phyloP scores from a whole-genome alignment of 2,113 vertebrate species.

The Mirza zaza region DNA sequence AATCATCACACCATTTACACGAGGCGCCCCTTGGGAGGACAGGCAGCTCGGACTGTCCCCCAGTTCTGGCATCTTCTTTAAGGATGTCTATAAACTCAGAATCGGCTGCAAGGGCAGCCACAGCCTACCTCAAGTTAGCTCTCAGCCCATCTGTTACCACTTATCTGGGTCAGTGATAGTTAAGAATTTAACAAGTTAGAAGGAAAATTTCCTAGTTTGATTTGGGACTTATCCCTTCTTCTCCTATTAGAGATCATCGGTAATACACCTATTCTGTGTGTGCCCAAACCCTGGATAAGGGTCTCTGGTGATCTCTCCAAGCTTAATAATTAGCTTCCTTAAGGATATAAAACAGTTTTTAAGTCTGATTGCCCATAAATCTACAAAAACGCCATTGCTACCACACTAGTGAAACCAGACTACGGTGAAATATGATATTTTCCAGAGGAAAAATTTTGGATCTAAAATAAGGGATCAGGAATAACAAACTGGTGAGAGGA shows the following conservation, averaged over 20 bases:
- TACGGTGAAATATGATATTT: slow-evolving; percentile 38
- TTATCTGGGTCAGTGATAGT: slow-evolving; percentile 43
- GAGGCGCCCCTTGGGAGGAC: background rate
- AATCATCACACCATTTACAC: background rate
- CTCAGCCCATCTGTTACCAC: slow-evolving; percentile 30
- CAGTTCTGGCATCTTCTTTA: background rate
- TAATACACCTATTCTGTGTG: background rate
- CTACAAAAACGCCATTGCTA: background rate
- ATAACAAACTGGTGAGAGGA: slow-evolving; percentile 18
- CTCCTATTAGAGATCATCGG: background rate
- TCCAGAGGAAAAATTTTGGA: slow-evolving; percentile 13
- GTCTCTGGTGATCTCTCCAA: background rate
- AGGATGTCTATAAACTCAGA: background rate
- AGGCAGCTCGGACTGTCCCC: background rate
- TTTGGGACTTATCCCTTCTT: background rate
- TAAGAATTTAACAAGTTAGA: slow-evolving; percentile 34
- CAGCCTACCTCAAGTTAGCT: background rate
- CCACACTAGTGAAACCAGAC: background rate
- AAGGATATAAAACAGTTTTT: background rate
- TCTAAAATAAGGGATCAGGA: slow-evolving; percentile 56
- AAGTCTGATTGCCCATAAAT: background rate
- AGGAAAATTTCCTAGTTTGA: background rate
- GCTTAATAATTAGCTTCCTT: background rate
- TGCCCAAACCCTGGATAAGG: background rate
- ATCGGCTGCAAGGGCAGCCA: background rate